Base-by-base conservation (phyloP, 2,888 invertebrate genomes). In the Dendrolimus houi region DNA sequence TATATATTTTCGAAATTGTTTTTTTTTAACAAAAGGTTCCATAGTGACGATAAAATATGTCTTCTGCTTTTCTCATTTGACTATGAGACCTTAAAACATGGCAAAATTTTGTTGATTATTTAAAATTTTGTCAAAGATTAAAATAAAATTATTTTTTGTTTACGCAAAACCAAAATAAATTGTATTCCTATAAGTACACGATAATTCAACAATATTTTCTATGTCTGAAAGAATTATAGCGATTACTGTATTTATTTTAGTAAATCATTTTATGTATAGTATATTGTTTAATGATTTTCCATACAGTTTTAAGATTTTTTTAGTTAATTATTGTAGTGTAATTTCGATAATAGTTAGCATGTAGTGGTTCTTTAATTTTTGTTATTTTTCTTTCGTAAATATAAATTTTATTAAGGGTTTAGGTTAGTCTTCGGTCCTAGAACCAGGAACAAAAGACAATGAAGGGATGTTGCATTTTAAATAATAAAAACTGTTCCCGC, bases 241-340 rank as follows among this genome's bases (percentile, higher is more conserved):
- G 81, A 73, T 80, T 83, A 77, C 85, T 87, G 85, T 71, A 72
- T 83, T 85, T 29, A 6, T 29, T 81, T 80, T 87, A 88, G 87
- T 87, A 79, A 88, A 89, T 87, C 85, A 85, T 86, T 88, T 85
- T 87, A 47, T 47, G 47, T 87, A 87, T 84, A 89, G 87, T 88
- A 88, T 84, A 88, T 87, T 89, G 87, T 89, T 89, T 87, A 79
- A 87, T 87, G 74, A 85, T 87, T 88, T 89, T 89, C 88, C 88
- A 88, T 83, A 79, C 88, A 89, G 85, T 78, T 83, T 85, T 87
- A 84, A 85, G 63, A 84, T 82, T 88, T 74, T 89, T 74, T 89
- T 87, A 89, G 86, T 87, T 90, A 75, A 80, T 10, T 86, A 83
- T 67, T 72, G 71, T 89, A 89, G 87, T 70, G 81, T 89, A 89